Evolutionary conservation across 2,888 invertebrate species (phyloP).

Genomic region (Chrysomela aeneicollis): DNA sequence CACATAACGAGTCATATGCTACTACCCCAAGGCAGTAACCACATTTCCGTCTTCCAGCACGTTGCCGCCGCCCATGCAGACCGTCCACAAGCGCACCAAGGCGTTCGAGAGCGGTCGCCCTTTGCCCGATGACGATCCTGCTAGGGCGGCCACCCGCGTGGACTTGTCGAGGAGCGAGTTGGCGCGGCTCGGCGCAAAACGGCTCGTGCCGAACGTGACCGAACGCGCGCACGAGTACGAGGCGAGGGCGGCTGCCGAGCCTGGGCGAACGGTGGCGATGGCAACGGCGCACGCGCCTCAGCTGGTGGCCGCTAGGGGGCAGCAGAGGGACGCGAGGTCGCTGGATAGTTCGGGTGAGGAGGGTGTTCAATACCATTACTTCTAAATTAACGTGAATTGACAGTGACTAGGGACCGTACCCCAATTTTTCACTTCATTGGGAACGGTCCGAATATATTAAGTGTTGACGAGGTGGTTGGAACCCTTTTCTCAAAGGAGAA

Average conservation of each 20-base stretch:
- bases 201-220: constrained; percentile 78
- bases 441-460: no score
- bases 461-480: no score
- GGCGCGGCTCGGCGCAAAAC: constrained; percentile 69
- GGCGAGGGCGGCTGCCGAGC: constrained; percentile 61
- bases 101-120: constrained; percentile 76
- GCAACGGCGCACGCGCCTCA: constrained; percentile 48
- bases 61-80: constrained; percentile 65
- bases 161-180: constrained; percentile 75
- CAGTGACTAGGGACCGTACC: no score
- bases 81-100: constrained; percentile 76
- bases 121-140: constrained; percentile 64
- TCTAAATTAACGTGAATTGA: no score
- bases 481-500: no score
- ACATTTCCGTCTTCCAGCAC: constrained; percentile 45
- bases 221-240: constrained; percentile 78
- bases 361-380: constrained; percentile 14
- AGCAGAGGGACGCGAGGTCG: constrained; percentile 65
- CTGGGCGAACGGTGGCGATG: no score
- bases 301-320: constrained; percentile 49
- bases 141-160: constrained; percentile 69
- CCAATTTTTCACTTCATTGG: no score
- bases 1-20: no score
- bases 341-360: constrained; percentile 64
- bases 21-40: no score